These are phyloP conservation scores for Hemicordylus capensis DNA, from an alignment of 2,113 vertebrate genomes.

Conservation along the genomic window DNA sequence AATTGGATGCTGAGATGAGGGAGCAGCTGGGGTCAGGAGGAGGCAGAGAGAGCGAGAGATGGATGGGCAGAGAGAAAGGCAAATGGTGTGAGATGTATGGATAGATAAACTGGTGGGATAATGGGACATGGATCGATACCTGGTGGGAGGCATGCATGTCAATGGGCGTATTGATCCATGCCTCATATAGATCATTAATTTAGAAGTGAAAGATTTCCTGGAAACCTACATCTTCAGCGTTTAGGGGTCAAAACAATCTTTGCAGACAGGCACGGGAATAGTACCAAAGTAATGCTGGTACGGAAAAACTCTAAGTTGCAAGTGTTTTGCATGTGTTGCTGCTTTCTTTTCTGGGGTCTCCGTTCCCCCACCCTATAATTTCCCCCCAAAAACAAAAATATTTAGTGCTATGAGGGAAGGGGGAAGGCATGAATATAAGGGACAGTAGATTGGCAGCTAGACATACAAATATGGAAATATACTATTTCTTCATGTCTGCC, in stretches of 20 bases:
- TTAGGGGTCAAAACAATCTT: background rate
- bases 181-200: background rate
- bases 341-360: background rate
- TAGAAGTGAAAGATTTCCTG: background rate
- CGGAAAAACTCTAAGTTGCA: background rate
- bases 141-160: too few relatives aligned
- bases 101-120: background rate
- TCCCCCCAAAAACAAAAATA: background rate
- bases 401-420: background rate
- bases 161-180: background rate
- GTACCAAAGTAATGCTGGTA: background rate
- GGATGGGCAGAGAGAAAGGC: background rate
- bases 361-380: background rate
- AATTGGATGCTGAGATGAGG: conserved; percentile 25
- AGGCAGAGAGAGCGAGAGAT: background rate
- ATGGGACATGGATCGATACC: background rate
- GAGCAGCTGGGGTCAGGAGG: conserved; percentile 15
- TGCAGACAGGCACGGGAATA: background rate
- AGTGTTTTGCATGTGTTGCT: background rate
- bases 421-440: background rate
- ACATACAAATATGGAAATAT: background rate
- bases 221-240: background rate
- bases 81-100: background rate
- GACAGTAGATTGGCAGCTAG: too few relatives aligned
- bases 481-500: too few relatives aligned